A percentile compares a stretch with the other conserved stretches of the same genome.
phyloP scores from a whole-genome alignment of 2,888 invertebrate species.

The Drosophila parthenogenetica region DNA sequence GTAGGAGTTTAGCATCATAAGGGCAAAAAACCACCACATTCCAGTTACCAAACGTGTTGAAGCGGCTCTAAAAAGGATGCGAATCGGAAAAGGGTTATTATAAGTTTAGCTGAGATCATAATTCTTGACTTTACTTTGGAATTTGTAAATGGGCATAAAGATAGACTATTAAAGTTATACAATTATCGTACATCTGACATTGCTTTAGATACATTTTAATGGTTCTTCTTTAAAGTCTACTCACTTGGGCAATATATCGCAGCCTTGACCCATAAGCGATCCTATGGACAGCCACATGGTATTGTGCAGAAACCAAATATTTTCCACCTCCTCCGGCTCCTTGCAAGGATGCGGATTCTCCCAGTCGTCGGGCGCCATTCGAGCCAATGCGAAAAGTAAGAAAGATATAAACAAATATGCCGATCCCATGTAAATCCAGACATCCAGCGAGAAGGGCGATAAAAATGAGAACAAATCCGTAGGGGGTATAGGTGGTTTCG shows the following conservation, averaged over 20 bases:
- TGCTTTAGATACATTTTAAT: too few species aligned
- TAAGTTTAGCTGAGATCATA: too few species aligned
- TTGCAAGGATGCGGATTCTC: constrained; percentile 97
- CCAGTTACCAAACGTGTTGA: constrained; percentile 95
- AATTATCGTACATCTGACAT: too few species aligned
- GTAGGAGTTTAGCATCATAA: constrained; percentile 96
- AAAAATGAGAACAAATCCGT: constrained; percentile 96
- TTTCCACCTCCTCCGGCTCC: constrained; percentile 93
- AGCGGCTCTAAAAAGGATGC: constrained; percentile 88
- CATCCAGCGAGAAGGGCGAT: constrained; percentile 93
- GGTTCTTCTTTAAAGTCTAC: constrained; percentile 12
- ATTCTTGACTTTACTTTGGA: too few species aligned
- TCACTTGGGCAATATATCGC: constrained; percentile 96
- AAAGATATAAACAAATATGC: constrained; percentile 95
- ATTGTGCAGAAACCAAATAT: constrained; percentile 94
- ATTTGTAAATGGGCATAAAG: too few species aligned
- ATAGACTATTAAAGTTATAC: too few species aligned
- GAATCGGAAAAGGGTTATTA: neutral
- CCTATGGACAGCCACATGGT: constrained; percentile 97
- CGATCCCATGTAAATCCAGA: constrained; percentile 96
- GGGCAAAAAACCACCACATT: constrained; percentile 97
- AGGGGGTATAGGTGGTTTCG: constrained; percentile 90
- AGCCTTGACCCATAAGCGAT: constrained; percentile 96
- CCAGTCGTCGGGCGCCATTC: constrained; percentile 96
- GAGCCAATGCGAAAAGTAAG: constrained; percentile 91